These are phyloP conservation scores for Pollachius pollachius DNA, from an alignment of 2,113 vertebrate species.

Conservation along the genomic window DNA sequence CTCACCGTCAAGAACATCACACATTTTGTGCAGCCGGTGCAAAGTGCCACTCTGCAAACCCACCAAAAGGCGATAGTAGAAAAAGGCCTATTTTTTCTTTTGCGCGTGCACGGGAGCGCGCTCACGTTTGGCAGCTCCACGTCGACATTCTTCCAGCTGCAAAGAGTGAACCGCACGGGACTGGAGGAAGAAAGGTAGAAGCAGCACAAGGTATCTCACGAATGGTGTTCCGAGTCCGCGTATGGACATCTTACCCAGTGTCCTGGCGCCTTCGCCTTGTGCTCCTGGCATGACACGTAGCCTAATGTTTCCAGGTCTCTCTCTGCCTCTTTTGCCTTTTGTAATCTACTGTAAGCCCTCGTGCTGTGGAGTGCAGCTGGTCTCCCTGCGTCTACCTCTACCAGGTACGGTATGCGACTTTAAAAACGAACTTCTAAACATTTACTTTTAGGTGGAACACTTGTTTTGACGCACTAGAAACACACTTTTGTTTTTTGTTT, in stretches of 20 bases:
- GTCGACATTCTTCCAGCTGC: slow-evolving; percentile 86
- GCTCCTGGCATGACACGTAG: slow-evolving; percentile 26
- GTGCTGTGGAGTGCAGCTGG: slow-evolving; percentile 73
- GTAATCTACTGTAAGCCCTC: slow-evolving; percentile 57
- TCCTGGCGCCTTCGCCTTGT: slow-evolving; percentile 38
- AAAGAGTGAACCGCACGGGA: slow-evolving; percentile 70
- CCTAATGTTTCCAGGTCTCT: slow-evolving; percentile 36
- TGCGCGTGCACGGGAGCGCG: slow-evolving; percentile 77
- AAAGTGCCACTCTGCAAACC: slow-evolving; percentile 62
- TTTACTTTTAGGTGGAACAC: not conserved
- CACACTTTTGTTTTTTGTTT: slow-evolving; percentile 8
- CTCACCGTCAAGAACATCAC: slow-evolving; percentile 61
- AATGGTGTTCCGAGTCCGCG: slow-evolving; percentile 51
- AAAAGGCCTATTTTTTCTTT: slow-evolving; percentile 37
- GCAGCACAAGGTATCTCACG: slow-evolving; percentile 58
- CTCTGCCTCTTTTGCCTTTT: slow-evolving; percentile 52
- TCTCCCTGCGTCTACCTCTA: slow-evolving; percentile 56
- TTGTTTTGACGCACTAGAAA: not conserved
- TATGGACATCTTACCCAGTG: slow-evolving; percentile 49
- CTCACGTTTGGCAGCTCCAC: slow-evolving; percentile 86
- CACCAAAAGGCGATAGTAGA: slow-evolving; percentile 47
- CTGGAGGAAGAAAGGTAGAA: slow-evolving; percentile 65
- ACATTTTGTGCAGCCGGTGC: slow-evolving; percentile 52
- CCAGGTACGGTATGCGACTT: slow-evolving; percentile 72
- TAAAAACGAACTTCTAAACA: slow-evolving; percentile 23